A percentile compares a stretch with the other conserved stretches of the same genome.
Evolutionary conservation across 2,888 invertebrate genomes (phyloP).

Genomic region (Lagria hirta): DNA sequence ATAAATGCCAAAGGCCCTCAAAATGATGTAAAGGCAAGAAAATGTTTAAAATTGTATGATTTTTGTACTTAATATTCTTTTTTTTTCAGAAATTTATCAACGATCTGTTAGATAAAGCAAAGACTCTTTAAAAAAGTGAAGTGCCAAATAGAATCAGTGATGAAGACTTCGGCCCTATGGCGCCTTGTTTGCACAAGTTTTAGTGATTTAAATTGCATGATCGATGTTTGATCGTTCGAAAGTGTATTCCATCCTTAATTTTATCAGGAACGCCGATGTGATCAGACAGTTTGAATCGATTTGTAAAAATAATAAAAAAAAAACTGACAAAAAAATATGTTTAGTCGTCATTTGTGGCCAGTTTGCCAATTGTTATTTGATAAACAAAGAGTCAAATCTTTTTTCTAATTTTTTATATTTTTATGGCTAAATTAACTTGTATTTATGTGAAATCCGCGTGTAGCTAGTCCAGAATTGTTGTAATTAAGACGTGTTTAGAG

Average conservation of each 20-base stretch:
- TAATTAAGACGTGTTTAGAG: slow-evolving; percentile 38
- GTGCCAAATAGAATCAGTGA: slow-evolving; percentile 50
- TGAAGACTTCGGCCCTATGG: slow-evolving; percentile 43
- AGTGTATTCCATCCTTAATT: slow-evolving; percentile 33
- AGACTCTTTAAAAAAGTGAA: slow-evolving; percentile 71
- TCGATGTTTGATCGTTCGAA: slow-evolving; percentile 34
- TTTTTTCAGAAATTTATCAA: slow-evolving; percentile 84
- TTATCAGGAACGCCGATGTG: slow-evolving; percentile 20
- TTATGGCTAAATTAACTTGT: slow-evolving; percentile 34
- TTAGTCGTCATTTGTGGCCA: slow-evolving; percentile 28
- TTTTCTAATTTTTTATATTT: slow-evolving; percentile 38
- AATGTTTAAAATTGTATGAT: slow-evolving; percentile 10
- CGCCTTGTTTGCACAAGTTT: slow-evolving; percentile 45
- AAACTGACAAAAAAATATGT: slow-evolving; percentile 21
- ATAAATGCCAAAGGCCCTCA: slow-evolving; percentile 84
- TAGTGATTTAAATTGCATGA: slow-evolving; percentile 38
- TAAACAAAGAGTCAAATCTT: slow-evolving; percentile 25
- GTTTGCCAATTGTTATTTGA: slow-evolving; percentile 32
- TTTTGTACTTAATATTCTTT: slow-evolving; percentile 26
- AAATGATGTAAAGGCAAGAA: slow-evolving; percentile 80
- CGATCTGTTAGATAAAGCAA: slow-evolving; percentile 84
- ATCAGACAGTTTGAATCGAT: slow-evolving; percentile 20
- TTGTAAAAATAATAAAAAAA: too few species aligned
- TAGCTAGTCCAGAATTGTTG: slow-evolving; percentile 41
- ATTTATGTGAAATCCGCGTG: slow-evolving; percentile 24